Evolutionary conservation across 2,113 vertebrate species (phyloP), one percentile per base, ranked within the genome.

Genomic region (Hippocampus barbouri): DNA sequence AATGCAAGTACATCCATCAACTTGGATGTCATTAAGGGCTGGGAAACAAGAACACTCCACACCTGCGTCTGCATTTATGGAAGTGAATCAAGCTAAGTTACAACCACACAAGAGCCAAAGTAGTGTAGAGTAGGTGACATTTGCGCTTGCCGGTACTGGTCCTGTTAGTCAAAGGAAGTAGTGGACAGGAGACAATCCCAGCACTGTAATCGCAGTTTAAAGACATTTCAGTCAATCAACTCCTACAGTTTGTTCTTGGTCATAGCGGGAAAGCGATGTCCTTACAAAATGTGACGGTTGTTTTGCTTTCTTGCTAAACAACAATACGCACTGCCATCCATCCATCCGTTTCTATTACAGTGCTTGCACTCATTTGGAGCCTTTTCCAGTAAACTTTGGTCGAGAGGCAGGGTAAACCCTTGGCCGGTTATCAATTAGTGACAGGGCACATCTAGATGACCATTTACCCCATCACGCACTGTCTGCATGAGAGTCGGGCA

Each of bases 121-220:
- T 56, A 74, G 64, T 67, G 34, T 76, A 76, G 79, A 81, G 67
- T 72, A 75, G 41, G 69, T 49, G 72, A 53, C 53, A 25, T 38
- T 73, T 76, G 76, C n/a, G 53, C 86, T 63, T 68, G 86, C 79
- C 80, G 77, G 63, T 82, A 88, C 89, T 85, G 68, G 83, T 83
- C 80, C 30, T 72, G 72, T 82, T 71, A 71, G 75, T 66, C 51
- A 61, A 74, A 72, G 79, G 73, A 81, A 76, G 70, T 40, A 40
- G 73, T 74, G 71, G 72, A 78, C 81, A 73, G 74, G 72, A 84
- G 75, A 80, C 82, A 76, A 66, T 79, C 77, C 68, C 74, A 83
- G 69, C 82, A 71, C 68, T 64, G 66, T 84, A 83, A 86, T 82
- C 79, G 66, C n/a, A 68, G 70, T 80, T 80, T 73, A 70, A 53